Base-by-base conservation (phyloP, 2,797 vertebrate species). In the Fratercula arctica region DNA sequence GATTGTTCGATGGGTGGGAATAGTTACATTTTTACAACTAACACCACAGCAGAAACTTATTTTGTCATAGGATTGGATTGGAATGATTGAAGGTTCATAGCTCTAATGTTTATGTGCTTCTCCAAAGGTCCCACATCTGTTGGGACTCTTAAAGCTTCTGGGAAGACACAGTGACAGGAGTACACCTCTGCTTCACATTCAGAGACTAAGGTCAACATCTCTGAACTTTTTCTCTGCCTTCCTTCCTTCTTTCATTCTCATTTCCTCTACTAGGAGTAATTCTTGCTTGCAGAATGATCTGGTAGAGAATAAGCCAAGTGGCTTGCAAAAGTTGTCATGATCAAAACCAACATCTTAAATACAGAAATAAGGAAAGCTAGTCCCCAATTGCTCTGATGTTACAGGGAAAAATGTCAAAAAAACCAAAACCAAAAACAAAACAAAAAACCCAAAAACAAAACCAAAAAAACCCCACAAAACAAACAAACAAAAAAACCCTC, bases 1-100 rank as follows among this genome's bases (percentile, higher is more conserved):
- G 3, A 48, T 53, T 72, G 3, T 20, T 72, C 0, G 0, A 29
- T 46, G 31, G 10, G 10, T 74, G 11, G 8, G 6, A 83, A 53
- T 35, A 85, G 8, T 25, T 72, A 8, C 9, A 56, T 63, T 64
- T 86, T 95, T 74, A 35, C 54, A 53, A 25, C 9, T 68, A 76
- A 72, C 10, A 53, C 9, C 14, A 20, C 9, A 76, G 16, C 18
- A 66, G 33, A 69, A 37, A 63, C 8, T 9, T 61, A 16, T 53
- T 85, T 85, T 85, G 5, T 68, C 20, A 20, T 28, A 66, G 33
- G 35, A 79, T 9, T 7, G 21, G 17, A 51, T 7, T 23, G 17
- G 19, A 92, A 59, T 4, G 2, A 43, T 50, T 63, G 61, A 78
- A n/a, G 5, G 19, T n/a, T 74, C 15, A 46, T n/a, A 81, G 39